Percentiles rank a stretch among this genome's conserved stretches.
Evolutionary conservation across 37 sponge, comb jelly and placozoan genomes (phyloP).

Genomic region (Lycopodina hypogea): DNA sequence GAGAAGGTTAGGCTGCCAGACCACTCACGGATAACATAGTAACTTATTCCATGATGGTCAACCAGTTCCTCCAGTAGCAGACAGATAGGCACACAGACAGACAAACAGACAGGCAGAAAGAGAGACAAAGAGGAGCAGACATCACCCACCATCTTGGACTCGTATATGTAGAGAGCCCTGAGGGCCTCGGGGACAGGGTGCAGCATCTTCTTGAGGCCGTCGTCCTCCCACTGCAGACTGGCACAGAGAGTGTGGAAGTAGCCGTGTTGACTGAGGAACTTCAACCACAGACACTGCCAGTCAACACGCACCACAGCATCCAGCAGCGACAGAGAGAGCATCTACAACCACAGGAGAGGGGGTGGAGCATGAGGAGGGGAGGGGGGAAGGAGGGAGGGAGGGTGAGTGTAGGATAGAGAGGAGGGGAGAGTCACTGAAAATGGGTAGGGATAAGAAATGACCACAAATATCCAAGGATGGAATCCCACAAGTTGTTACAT

Average conservation of each 20-base stretch:
- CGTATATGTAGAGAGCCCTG: constrained; percentile 81
- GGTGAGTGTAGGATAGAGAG: neutral
- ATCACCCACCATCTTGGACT: constrained; percentile 85
- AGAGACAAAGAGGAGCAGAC: no score
- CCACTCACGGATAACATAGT: no score
- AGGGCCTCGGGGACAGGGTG: constrained; percentile 68
- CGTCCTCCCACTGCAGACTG: constrained; percentile 80
- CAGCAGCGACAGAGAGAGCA: constrained; percentile 85
- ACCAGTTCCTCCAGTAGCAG: no score
- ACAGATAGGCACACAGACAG: no score
- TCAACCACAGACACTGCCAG: constrained; percentile 70
- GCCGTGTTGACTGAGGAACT: constrained; percentile 59
- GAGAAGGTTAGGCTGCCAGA: no score
- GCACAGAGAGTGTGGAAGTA: constrained; percentile 72
- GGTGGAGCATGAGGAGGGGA: neutral
- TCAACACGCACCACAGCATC: constrained; percentile 71
- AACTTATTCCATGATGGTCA: no score
- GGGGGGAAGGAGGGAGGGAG: constrained; percentile 2
- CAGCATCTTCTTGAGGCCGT: constrained; percentile 64
- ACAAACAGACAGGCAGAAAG: no score
- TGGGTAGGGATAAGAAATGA: no score
- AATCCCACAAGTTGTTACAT: no score
- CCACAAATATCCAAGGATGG: no score
- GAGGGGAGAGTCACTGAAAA: neutral
- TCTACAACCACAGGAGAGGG: constrained; percentile 33